phyloP scores from a whole-genome alignment of 2,113 vertebrate species.

The Orthonyx spaldingii region DNA sequence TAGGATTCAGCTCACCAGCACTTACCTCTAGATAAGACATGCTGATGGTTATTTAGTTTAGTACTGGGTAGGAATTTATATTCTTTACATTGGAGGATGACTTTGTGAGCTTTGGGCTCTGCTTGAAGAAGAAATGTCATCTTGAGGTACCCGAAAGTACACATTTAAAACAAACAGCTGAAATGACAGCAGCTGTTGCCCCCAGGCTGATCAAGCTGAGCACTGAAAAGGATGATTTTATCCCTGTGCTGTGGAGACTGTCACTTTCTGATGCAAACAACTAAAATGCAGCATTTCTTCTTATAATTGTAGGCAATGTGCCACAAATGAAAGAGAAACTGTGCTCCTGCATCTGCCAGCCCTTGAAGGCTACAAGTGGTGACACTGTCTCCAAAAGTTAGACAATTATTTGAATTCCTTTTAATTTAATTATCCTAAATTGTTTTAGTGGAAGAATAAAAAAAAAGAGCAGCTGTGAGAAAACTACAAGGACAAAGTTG shows the following conservation, averaged over 20 bases:
- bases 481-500: background rate
- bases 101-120: background rate
- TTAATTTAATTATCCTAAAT: background rate
- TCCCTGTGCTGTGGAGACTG: background rate
- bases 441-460: background rate
- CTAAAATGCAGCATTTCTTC: background rate
- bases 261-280: constrained; percentile 17
- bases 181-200: constrained; percentile 46
- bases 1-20: background rate
- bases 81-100: background rate
- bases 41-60: background rate
- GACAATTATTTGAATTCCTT: background rate
- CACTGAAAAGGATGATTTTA: constrained; percentile 13
- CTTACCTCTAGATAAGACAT: background rate
- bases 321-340: background rate
- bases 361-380: background rate
- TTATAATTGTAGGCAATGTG: constrained; percentile 13
- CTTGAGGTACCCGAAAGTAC: constrained; percentile 3
- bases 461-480: background rate
- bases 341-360: background rate
- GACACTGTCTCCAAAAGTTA: background rate
- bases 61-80: background rate
- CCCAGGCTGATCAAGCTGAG: constrained; percentile 1
- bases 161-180: constrained; percentile 8
- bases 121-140: background rate